Base-by-base conservation (phyloP, 2,888 invertebrate genomes). In the Sphecodes monilicornis region DNA sequence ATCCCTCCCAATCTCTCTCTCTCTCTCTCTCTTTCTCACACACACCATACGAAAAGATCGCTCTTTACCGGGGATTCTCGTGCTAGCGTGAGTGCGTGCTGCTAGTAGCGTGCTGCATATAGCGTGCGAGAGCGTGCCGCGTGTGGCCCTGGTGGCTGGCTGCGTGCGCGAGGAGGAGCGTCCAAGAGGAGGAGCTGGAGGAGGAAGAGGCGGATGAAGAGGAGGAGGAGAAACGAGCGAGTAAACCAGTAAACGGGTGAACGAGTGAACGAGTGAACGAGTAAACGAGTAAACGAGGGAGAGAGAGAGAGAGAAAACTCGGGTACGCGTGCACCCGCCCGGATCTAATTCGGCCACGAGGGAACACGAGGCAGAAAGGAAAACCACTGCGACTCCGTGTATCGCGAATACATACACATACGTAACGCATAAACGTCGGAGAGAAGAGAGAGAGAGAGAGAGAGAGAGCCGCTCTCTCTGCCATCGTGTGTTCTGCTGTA, bases 1-100 rank as follows among this genome's bases (percentile, higher is more conserved):
- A 76, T 76, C 70, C 82, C 85, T n/a, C n/a, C n/a, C n/a, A n/a
- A n/a, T n/a, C n/a, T 79, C 79, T 78, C 71, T 75, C 72, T 72
- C 66, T 75, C 84, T 74, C 72, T 69, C 57, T 75, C 73, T 75
- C 50, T 78, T 57, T 85, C 76, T 83, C 80, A 79, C 77, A 68
- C 54, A 11, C 54, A 11, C 54, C 1, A 11, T 54, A 54, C 54
- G n/a, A 60, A 60, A 60, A 11, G 29, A 29, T 60, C 60, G 60
- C 29, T 60, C 60, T 60, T 60, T 60, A 18, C 60, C 60, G 60
- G 29, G 60, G 60, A 60, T 60, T 60, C 60, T 60, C 66, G 66
- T 32, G 66, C 36, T 18, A 66, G 66, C 66, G 66, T 32, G 66
- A 32, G 66, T 66, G 66, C 66, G 66, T 66, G 32, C 54, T 54